Evolutionary conservation across 2,888 invertebrate species (phyloP), one percentile per base, ranked within the genome.

Genomic region (Catocala sponsa): DNA sequence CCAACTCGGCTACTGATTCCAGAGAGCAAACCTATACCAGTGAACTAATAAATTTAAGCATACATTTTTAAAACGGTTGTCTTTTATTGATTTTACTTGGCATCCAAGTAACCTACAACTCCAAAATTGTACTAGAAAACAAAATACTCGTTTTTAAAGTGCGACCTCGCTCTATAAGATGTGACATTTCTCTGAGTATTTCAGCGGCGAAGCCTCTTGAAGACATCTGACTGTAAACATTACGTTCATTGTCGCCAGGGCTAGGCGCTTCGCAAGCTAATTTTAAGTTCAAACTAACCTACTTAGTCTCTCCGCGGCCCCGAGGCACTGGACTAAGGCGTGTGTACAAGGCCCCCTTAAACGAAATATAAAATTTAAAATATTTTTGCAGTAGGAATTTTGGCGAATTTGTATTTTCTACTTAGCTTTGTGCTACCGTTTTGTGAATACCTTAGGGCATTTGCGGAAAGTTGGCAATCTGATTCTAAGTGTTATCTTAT

Each of bases 251-350:
- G 72, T 78, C 69, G 47, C 59, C 57, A 32, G 61, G 64, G 48
- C 65, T 51, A 60, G 63, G 57, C 60, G 68, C 72, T 72, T 72
- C 62, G 58, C 65, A 76, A 68, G 72, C 68, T 79, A 76, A 82
- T 80, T 79, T 76, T 71, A 78, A 79, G 74, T 74, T 76, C 68
- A 68, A 68, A 68, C 78, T 81, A 82, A 82, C 76, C 69, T 72
- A 78, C 76, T 82, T 82, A 82, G 79, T 69, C 57, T 64, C 54
- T 62, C 52, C 33, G 42, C 66, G 59, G 59, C 61, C 56, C 56
- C 47, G 9, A 9, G 35, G 52, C 61, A 41, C 13, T 46, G 59
- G 25, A 57, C 59, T 61, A 69, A 46, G 66, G 42, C 58, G 43
- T 5, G 25, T 54, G 0, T 41, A 64, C 62, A 64, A 55, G 38